Base-by-base conservation (phyloP, 1,140 invertebrate species). In the Ostrea denselamellosa region DNA sequence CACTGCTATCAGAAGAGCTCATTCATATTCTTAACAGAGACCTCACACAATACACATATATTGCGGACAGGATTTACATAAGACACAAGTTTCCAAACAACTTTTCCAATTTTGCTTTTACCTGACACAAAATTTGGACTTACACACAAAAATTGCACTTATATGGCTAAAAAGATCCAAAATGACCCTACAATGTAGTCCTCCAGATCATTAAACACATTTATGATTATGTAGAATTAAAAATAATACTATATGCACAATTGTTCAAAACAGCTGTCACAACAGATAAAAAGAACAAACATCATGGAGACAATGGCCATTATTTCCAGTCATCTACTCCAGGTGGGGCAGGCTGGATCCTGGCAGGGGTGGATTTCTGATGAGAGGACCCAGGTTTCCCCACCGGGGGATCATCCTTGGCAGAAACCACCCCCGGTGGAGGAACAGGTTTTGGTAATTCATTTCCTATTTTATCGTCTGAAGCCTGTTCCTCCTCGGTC, bases 291-390 rank as follows among this genome's bases (percentile, higher is more conserved):
- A 77, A 77, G 12, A 77, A 77, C 68, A 77, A 34, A 14, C 25
- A 77, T 12, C 14, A 10, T 10, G 2, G 12, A 28, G 25, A 28
- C 25, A 77, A 9, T 77, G 68, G 25, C 3, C 8, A 0, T n/a
- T 52, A 83, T n/a, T 54, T n/a, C 88, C 88, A 89, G 53, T 89
- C 88, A 83, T 89, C 88, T 58, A 89, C 86, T 8, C 88, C 88
- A 34, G 88, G 88, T 0, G 88, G 88, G n/a, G 88, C 85, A 14
- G 88, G 88, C 7, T 89, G 88, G 28, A 25, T 53, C n/a, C 56
- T 58, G 17, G 65, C 83, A 44, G 82, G 81, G n/a, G 65, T 68
- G 9, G 22, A 10, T 10, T 17, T 83, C 10, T 25, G 62, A 0
- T 44, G 19, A 12, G 34, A 54, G 12, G 12, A 62, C 68, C 44